Conservation (phyloP, 2,888 invertebrate genomes). For the Sepiola atlantica region DNA sequence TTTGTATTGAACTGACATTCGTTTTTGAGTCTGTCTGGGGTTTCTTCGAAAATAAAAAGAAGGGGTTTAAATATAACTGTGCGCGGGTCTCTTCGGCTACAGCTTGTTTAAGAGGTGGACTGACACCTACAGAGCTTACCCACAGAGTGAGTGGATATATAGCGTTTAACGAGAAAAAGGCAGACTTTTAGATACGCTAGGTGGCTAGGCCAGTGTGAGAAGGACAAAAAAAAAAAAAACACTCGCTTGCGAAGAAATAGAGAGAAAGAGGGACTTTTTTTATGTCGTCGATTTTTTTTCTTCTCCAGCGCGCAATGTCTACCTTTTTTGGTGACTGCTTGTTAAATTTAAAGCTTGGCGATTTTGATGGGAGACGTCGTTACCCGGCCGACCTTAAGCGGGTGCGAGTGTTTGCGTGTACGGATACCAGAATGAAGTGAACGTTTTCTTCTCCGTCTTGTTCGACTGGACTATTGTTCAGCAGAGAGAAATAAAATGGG, state of each 20-base stretch:
- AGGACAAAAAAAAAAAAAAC: not conserved
- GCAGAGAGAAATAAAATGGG: not conserved
- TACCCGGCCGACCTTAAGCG: not conserved
- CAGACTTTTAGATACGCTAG: not conserved
- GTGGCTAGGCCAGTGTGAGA: not conserved
- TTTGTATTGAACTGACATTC: not conserved
- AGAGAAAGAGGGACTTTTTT: not conserved
- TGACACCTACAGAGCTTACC: not conserved
- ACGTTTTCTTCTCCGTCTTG: not conserved
- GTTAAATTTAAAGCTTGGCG: not conserved
- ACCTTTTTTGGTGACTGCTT: slow-evolving; percentile 2
- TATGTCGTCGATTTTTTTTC: not conserved
- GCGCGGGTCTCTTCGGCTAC: not conserved
- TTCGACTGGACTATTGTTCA: slow-evolving; percentile 12
- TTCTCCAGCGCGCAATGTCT: not conserved
- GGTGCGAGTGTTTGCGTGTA: not conserved
- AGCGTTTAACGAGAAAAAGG: not conserved
- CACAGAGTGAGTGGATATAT: not conserved
- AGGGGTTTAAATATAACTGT: not conserved
- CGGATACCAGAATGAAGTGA: not conserved
- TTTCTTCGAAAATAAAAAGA: not conserved
- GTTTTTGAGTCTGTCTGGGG: not conserved
- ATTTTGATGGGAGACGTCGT: not conserved
- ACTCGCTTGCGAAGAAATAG: not conserved
- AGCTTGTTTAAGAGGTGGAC: not conserved